phyloP scores from a whole-genome alignment of 2,113 vertebrate species.

The Thamnophis sirtalis region DNA sequence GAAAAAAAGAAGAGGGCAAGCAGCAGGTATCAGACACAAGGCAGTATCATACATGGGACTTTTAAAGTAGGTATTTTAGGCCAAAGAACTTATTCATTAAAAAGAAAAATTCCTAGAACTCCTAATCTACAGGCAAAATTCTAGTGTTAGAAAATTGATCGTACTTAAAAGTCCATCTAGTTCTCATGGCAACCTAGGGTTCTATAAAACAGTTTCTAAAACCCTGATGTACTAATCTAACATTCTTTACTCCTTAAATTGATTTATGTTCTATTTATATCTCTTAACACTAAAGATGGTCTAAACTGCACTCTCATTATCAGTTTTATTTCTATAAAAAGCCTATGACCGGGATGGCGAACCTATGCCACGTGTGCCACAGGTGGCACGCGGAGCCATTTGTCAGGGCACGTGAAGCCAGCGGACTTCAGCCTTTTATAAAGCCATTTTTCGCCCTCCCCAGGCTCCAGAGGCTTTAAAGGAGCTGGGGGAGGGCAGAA shows the following conservation, averaged over 20 bases:
- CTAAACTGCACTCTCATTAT: neutral
- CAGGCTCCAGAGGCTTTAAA: too few species aligned
- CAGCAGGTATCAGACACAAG: neutral
- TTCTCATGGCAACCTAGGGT: neutral
- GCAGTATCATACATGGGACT: neutral
- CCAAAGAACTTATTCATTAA: neutral
- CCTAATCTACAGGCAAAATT: neutral
- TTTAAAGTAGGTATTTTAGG: neutral
- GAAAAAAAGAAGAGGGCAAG: slow-evolving; percentile 52
- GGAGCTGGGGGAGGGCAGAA: too few species aligned
- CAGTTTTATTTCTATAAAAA: neutral
- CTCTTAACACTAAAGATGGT: neutral
- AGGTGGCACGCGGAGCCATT: too few species aligned
- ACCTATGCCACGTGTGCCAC: too few species aligned
- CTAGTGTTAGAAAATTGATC: neutral
- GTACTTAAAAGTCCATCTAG: neutral
- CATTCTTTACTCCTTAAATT: neutral
- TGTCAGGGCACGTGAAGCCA: too few species aligned
- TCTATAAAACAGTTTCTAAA: neutral
- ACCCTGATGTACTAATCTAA: neutral
- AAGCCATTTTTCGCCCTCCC: too few species aligned
- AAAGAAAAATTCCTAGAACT: neutral
- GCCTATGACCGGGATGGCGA: neutral
- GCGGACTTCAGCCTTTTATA: too few species aligned
- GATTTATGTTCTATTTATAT: neutral